phyloP scores from a whole-genome alignment of 2,113 vertebrate genomes.

The Rutilus rutilus region DNA sequence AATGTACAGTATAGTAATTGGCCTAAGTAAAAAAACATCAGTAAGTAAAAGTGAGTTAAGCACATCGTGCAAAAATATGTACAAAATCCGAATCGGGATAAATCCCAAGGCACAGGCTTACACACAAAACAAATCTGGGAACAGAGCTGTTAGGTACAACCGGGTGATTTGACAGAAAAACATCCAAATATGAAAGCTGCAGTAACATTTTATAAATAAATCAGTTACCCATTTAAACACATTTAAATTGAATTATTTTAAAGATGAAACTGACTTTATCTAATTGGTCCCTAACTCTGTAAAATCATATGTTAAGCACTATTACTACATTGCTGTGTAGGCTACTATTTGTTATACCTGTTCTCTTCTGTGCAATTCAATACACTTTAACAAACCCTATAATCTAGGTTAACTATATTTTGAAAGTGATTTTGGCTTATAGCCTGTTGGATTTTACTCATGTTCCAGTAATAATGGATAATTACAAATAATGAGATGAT shows the following conservation, averaged over 20 bases:
- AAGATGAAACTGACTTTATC: neutral
- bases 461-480: neutral
- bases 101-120: constrained; percentile 4
- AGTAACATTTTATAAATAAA: neutral
- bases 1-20: neutral
- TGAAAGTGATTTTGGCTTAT: neutral
- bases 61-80: neutral
- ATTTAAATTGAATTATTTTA: neutral
- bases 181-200: neutral
- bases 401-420: neutral
- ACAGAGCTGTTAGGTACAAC: neutral
- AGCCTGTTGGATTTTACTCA: neutral
- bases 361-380: neutral
- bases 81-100: neutral
- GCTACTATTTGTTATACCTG: neutral
- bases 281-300: neutral
- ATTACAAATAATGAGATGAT: constrained; percentile 12
- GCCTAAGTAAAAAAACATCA: neutral
- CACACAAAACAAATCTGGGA: neutral
- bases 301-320: neutral
- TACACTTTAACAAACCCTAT: neutral
- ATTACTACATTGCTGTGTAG: neutral
- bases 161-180: neutral
- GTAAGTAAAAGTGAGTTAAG: neutral
- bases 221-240: neutral